These are phyloP conservation scores for Huso huso DNA, from an alignment of 2,797 vertebrate species.

Conservation along the genomic window DNA sequence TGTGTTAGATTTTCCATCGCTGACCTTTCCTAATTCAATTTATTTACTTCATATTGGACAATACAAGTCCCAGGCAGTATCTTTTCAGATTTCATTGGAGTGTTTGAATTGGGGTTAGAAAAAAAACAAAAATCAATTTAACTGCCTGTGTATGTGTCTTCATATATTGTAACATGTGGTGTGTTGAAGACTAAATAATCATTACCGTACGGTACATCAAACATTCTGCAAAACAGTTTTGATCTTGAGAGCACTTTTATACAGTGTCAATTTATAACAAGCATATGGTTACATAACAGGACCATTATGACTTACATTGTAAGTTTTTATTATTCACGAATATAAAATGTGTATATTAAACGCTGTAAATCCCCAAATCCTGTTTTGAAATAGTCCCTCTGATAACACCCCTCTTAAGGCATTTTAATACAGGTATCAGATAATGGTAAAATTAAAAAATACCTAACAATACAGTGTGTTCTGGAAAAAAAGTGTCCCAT, in stretches of 20 bases:
- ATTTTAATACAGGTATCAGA: no score
- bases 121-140: conserved; percentile 25
- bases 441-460: no score
- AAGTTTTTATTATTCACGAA: no score
- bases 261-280: background rate
- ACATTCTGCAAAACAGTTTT: conserved; percentile 15
- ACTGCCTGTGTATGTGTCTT: conserved; percentile 23
- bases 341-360: conserved; percentile 16
- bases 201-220: conserved; percentile 19
- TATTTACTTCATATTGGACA: conserved; percentile 25
- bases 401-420: no score
- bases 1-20: conserved; percentile 18
- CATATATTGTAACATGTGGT: conserved; percentile 13
- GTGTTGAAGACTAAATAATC: conserved; percentile 19
- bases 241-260: background rate
- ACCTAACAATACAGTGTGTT: no score
- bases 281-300: background rate
- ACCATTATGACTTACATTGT: no score
- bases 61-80: conserved; percentile 21
- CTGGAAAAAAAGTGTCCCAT: no score
- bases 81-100: conserved; percentile 26
- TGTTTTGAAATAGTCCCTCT: no score
- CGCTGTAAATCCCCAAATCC: no score
- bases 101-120: conserved; percentile 21
- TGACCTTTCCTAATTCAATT: conserved; percentile 30